Evolutionary conservation across 2,888 invertebrate species (phyloP).

Genomic region (Apocheima hispidaria): DNA sequence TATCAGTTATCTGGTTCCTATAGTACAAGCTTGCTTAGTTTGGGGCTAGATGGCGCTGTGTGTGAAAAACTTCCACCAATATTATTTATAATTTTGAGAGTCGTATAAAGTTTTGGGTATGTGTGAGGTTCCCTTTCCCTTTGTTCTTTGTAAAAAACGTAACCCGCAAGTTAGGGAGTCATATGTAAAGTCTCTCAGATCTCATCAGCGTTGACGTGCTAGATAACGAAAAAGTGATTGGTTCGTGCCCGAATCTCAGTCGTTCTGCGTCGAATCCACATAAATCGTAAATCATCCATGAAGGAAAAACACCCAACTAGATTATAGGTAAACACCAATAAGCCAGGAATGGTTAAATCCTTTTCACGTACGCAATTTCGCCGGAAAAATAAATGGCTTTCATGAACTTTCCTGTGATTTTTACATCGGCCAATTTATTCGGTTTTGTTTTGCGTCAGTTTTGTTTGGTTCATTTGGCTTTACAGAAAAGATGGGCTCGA

Average conservation of each 20-base stretch:
- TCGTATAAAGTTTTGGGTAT: too few species aligned
- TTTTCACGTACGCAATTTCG: constrained; percentile 35
- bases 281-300: constrained; percentile 25
- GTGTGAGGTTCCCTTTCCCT: too few species aligned
- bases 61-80: too few species aligned
- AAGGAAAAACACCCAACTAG: constrained; percentile 27
- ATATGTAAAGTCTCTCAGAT: not conserved
- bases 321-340: constrained; percentile 39
- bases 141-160: too few species aligned
- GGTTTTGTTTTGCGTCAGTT: constrained; percentile 24
- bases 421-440: constrained; percentile 32
- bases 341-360: constrained; percentile 33
- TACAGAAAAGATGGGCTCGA: constrained; percentile 2
- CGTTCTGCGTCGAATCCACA: constrained; percentile 10
- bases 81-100: too few species aligned
- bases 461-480: constrained; percentile 23
- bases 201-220: not conserved
- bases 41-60: too few species aligned
- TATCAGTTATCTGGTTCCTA: too few species aligned
- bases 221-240: not conserved
- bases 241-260: constrained; percentile 2
- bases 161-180: too few species aligned
- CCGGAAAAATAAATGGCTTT: constrained; percentile 38
- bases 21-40: too few species aligned
- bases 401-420: constrained; percentile 25